A percentile compares a stretch with the other conserved stretches of the same genome.
phyloP scores from a whole-genome alignment of 2,113 vertebrate species.

The Tylochromis polylepis region DNA sequence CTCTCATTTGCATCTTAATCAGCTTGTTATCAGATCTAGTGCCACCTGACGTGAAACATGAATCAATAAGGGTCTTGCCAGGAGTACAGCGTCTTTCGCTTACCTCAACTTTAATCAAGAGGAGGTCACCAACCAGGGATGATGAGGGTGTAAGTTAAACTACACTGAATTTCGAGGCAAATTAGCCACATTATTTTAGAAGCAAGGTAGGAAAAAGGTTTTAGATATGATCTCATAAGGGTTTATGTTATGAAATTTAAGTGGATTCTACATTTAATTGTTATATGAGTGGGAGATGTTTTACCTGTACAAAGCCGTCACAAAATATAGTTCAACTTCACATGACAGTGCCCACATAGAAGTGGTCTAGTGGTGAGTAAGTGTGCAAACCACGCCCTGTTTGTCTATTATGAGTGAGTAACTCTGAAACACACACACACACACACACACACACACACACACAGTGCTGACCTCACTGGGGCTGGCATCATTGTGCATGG shows the following conservation, averaged over 20 bases:
- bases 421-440: background rate
- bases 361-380: accelerated
- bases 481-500: conserved; percentile 43
- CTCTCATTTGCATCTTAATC: conserved; percentile 41
- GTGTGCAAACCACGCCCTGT: background rate
- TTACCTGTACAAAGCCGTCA: accelerated
- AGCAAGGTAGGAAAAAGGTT: background rate
- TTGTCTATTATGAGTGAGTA: background rate
- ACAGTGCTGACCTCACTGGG: conserved; percentile 5
- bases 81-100: background rate
- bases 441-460: background rate
- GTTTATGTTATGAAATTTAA: background rate
- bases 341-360: background rate
- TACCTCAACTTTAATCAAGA: background rate
- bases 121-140: background rate
- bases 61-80: conserved; percentile 22
- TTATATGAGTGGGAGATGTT: accelerated
- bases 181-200: background rate
- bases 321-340: background rate
- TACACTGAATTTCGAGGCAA: background rate
- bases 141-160: accelerated
- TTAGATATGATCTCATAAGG: background rate
- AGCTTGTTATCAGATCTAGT: background rate
- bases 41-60: background rate
- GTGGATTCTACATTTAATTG: background rate